Evolutionary conservation across 2,797 vertebrate species (phyloP).

Genomic region (Distichodus sexfasciatus): DNA sequence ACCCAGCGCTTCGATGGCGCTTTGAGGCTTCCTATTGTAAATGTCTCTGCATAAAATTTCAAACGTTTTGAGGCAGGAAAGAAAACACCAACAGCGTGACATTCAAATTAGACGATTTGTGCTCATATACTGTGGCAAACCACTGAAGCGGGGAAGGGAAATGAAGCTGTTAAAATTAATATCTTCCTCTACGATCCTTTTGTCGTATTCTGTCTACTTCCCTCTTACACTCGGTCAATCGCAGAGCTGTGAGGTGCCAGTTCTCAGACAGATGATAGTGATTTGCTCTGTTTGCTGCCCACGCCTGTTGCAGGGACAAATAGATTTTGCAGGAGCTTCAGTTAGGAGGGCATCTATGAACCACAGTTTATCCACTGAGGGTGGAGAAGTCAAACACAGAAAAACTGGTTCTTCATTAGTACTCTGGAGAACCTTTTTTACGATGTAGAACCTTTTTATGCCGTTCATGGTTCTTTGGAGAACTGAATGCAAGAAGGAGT

Average conservation of each 20-base stretch:
- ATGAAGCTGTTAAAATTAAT: conserved; percentile 60
- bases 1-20: not conserved
- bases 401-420: too few species aligned
- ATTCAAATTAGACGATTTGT: not conserved
- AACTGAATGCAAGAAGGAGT: too few species aligned
- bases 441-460: too few species aligned
- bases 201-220: not conserved
- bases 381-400: conserved; percentile 45
- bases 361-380: conserved; percentile 64
- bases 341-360: conserved; percentile 62
- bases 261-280: conserved; percentile 66
- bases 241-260: conserved; percentile 34
- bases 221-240: conserved; percentile 57
- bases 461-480: too few species aligned
- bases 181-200: conserved; percentile 56
- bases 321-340: conserved; percentile 65
- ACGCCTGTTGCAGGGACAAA: conserved; percentile 63
- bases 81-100: not conserved
- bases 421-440: too few species aligned
- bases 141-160: not conserved
- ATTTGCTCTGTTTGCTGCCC: conserved; percentile 67
- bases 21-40: too few species aligned
- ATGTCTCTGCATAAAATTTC: too few species aligned
- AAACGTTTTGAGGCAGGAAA: too few species aligned
- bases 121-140: not conserved